These are phyloP conservation scores for Melieria picta DNA, from an alignment of 2,888 invertebrate genomes.

Conservation along the genomic window DNA sequence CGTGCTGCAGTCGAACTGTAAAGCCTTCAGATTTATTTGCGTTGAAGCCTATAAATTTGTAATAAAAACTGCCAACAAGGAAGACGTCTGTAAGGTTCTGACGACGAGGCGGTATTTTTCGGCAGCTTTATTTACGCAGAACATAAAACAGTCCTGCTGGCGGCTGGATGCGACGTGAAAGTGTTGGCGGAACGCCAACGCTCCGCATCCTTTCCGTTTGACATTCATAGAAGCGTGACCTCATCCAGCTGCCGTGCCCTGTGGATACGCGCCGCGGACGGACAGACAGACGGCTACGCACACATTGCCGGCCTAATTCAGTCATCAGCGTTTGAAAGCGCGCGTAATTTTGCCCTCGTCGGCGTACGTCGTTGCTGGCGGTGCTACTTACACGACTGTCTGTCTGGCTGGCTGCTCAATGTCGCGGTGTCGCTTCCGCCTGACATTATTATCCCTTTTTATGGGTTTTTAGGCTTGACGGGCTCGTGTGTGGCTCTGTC, in stretches of 20 bases:
- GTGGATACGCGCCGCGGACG: neutral
- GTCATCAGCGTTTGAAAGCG: constrained; percentile 22
- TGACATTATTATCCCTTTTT: constrained; percentile 39
- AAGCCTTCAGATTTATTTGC: constrained; percentile 56
- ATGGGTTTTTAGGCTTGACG: constrained; percentile 38
- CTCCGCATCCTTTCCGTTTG: too few relatives aligned
- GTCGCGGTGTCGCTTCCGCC: neutral
- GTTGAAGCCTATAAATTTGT: constrained; percentile 60
- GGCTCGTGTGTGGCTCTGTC: constrained; percentile 12
- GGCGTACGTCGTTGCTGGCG: neutral
- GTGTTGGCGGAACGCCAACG: neutral
- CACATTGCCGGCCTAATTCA: constrained; percentile 1
- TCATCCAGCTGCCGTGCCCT: constrained; percentile 23
- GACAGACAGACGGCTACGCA: neutral
- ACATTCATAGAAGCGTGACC: constrained; percentile 13
- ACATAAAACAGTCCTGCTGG: constrained; percentile 22
- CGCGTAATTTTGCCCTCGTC: neutral
- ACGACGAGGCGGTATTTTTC: neutral
- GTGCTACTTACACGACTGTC: neutral
- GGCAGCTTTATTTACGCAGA: constrained; percentile 29
- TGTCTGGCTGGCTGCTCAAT: neutral
- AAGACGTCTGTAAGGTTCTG: neutral
- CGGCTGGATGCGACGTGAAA: neutral
- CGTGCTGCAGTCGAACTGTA: constrained; percentile 12
- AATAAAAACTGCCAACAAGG: constrained; percentile 51